phyloP scores from a whole-genome alignment of 2,113 vertebrate species.

The Phaetusa simplex region DNA sequence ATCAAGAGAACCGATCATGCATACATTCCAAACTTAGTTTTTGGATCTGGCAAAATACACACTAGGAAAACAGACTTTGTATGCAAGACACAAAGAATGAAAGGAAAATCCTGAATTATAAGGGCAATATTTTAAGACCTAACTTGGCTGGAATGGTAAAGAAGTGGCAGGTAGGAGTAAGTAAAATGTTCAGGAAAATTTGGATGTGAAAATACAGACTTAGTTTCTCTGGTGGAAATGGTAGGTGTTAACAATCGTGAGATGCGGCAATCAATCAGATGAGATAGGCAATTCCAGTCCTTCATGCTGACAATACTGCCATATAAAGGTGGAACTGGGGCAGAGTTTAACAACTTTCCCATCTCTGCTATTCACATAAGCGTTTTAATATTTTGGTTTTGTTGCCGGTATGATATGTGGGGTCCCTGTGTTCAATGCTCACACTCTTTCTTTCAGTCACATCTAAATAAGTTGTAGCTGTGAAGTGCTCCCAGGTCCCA shows the following conservation, averaged over 20 bases:
- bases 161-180: neutral
- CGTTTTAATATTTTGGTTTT: neutral
- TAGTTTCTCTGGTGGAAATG: neutral
- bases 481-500: neutral
- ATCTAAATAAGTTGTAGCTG: neutral
- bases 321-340: neutral
- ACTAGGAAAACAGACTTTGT: neutral
- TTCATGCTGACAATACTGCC: neutral
- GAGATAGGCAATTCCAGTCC: neutral
- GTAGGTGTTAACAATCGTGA: neutral
- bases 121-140: neutral
- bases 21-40: neutral
- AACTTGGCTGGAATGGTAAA: neutral
- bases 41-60: neutral
- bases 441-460: neutral
- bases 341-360: neutral
- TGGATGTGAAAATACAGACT: neutral
- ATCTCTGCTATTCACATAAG: neutral
- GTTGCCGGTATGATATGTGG: neutral
- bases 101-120: neutral
- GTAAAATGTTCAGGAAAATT: neutral
- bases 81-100: neutral
- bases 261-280: neutral
- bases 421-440: neutral
- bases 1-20: neutral